Evolutionary conservation across 2,113 vertebrate genomes (phyloP).

Genomic region (Zonotrichia leucophrys): DNA sequence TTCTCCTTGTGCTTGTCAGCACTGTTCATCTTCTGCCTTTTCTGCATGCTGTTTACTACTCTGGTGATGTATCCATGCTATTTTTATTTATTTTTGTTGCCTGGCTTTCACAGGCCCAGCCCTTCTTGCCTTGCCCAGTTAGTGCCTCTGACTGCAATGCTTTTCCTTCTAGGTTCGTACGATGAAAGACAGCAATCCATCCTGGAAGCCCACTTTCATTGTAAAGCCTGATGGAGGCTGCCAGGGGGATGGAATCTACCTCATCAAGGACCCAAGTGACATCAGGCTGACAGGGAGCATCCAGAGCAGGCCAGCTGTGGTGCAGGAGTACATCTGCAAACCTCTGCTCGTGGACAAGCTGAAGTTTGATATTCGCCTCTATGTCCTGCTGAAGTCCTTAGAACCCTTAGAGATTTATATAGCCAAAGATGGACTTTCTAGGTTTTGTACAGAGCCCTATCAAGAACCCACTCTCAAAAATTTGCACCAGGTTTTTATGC

Average conservation of each 20-base stretch:
- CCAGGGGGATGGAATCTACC: slow-evolving; percentile 98
- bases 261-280: slow-evolving; percentile 91
- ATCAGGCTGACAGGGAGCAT: slow-evolving; percentile 76
- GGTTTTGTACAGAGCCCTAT: slow-evolving; percentile 97
- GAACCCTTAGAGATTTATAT: slow-evolving; percentile 96
- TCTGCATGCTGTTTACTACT: background rate
- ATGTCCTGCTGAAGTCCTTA: slow-evolving; percentile 91
- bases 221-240: slow-evolving; percentile 96
- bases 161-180: slow-evolving; percentile 77
- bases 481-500: slow-evolving; percentile 94
- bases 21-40: background rate
- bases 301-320: slow-evolving; percentile 86
- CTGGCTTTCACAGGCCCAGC: background rate
- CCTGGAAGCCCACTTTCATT: slow-evolving; percentile 89
- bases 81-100: background rate
- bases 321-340: slow-evolving; percentile 94
- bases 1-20: background rate
- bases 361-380: slow-evolving; percentile 97
- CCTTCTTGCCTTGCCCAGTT: background rate
- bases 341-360: slow-evolving; percentile 94
- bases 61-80: background rate
- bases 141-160: background rate
- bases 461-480: slow-evolving; percentile 93
- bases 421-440: slow-evolving; percentile 94
- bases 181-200: slow-evolving; percentile 82